Percentiles rank a stretch among this genome's conserved stretches.
phyloP scores from a whole-genome alignment of 2,888 invertebrate species.

The Cosmia pyralina region DNA sequence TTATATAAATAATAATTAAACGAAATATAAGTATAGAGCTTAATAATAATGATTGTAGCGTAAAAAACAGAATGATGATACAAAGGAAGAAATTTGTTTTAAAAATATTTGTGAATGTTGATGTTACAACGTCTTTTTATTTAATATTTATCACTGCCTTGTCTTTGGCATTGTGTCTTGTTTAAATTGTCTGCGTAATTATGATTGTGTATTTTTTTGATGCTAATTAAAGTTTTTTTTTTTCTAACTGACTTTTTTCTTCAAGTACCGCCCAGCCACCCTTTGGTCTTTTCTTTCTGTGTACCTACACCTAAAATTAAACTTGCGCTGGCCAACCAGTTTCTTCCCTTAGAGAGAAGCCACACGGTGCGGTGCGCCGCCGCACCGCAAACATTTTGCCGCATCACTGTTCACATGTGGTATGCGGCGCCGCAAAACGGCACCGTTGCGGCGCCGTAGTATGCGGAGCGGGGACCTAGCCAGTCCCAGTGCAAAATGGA shows the following conservation, averaged over 20 bases:
- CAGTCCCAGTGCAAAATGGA: no score
- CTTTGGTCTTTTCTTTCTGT: no score
- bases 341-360: no score
- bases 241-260: not conserved
- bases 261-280: no score
- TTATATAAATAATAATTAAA: slow-evolving; percentile 2
- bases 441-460: no score
- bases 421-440: no score
- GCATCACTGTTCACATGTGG: no score
- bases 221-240: slow-evolving; percentile 35
- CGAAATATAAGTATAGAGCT: not conserved
- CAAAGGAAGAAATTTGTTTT: slow-evolving; percentile 14
- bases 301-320: no score
- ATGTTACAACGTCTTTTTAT: slow-evolving; percentile 1
- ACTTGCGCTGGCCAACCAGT: no score
- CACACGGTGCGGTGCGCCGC: no score
- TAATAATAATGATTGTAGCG: not conserved
- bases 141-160: slow-evolving; percentile 4
- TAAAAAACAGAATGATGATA: not conserved
- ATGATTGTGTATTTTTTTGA: slow-evolving; percentile 44
- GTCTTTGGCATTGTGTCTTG: not conserved
- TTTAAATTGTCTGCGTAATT: slow-evolving; percentile 29
- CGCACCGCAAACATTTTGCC: no score
- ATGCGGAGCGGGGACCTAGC: no score
- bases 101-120: slow-evolving; percentile 27